Percentiles rank a stretch among this genome's conserved stretches.
These are phyloP conservation scores for Pollenia angustigena DNA, from an alignment of 2,888 invertebrate species.

Conservation along the genomic window DNA sequence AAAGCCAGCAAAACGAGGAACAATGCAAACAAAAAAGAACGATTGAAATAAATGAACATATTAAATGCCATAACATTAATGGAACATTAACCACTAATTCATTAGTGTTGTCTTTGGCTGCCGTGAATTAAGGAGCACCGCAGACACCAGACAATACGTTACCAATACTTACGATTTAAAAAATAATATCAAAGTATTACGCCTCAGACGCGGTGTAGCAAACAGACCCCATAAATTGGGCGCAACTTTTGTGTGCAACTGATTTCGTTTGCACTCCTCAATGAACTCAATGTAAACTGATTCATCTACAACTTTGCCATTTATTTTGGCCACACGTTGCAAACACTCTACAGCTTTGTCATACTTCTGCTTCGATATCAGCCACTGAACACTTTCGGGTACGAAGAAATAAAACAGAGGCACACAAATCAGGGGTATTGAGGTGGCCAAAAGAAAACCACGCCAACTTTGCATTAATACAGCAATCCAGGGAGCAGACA, in stretches of 20 bases:
- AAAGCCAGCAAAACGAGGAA: not conserved
- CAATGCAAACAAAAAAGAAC: not conserved
- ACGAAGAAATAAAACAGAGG: conserved; percentile 85
- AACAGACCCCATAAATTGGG: conserved; percentile 85
- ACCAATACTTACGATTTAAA: conserved; percentile 86
- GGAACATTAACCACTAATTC: conserved; percentile 56
- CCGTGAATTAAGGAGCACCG: not conserved
- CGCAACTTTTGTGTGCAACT: conserved; percentile 69
- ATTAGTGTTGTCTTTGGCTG: conserved; percentile 33
- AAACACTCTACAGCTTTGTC: conserved; percentile 85
- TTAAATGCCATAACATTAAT: conserved; percentile 47
- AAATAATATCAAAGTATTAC: conserved; percentile 84
- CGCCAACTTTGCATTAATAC: conserved; percentile 85
- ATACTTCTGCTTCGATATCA: conserved; percentile 85
- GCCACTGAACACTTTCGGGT: conserved; percentile 87
- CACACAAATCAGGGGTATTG: conserved; percentile 85
- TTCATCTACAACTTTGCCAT: conserved; percentile 84
- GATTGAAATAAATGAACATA: not conserved
- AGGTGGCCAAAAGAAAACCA: conserved; percentile 85
- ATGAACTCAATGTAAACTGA: conserved; percentile 79
- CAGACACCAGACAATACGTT: not conserved
- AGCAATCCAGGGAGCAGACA: conserved; percentile 85
- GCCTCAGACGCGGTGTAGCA: conserved; percentile 85
- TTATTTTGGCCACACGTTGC: conserved; percentile 85
- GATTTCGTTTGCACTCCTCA: conserved; percentile 78